Evolutionary conservation across 2,888 invertebrate species (phyloP).

Genomic region (Synanthedon vespiformis): DNA sequence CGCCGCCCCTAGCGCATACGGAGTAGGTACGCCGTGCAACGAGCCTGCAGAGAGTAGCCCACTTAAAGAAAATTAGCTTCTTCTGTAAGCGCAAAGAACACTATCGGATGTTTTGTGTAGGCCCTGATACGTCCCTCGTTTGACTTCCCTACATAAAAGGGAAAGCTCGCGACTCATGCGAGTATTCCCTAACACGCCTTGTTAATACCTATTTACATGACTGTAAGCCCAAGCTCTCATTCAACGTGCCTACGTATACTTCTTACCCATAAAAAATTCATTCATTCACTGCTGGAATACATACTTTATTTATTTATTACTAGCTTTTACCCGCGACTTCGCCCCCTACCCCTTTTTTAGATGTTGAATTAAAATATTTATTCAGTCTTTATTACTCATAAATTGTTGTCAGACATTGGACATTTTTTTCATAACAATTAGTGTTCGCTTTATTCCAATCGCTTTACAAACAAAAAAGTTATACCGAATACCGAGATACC

Average conservation of each 20-base stretch:
- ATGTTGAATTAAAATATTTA: too few species aligned
- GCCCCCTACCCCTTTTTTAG: too few species aligned
- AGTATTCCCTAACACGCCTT: background rate
- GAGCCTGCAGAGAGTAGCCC: slow-evolving; percentile 50
- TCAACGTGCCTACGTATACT: background rate
- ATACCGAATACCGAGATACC: too few species aligned
- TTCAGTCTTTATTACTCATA: too few species aligned
- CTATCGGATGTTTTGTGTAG: slow-evolving; percentile 63
- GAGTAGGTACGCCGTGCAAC: slow-evolving; percentile 13
- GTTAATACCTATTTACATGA: background rate
- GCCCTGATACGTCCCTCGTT: slow-evolving; percentile 49
- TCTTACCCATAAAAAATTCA: too few species aligned
- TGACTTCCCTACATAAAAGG: slow-evolving; percentile 50
- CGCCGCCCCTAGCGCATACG: slow-evolving; percentile 32
- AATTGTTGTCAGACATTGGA: too few species aligned
- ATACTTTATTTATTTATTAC: too few species aligned
- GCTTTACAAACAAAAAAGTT: too few species aligned
- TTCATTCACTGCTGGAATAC: too few species aligned
- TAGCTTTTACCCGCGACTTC: too few species aligned
- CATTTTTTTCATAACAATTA: too few species aligned
- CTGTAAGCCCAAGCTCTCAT: background rate
- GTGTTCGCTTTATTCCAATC: too few species aligned
- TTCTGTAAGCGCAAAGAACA: slow-evolving; percentile 63
- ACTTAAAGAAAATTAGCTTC: slow-evolving; percentile 70
- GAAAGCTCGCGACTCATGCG: slow-evolving; percentile 14